Evolutionary conservation across 2,888 invertebrate genomes (phyloP).

Genomic region (Coelinius sp.): DNA sequence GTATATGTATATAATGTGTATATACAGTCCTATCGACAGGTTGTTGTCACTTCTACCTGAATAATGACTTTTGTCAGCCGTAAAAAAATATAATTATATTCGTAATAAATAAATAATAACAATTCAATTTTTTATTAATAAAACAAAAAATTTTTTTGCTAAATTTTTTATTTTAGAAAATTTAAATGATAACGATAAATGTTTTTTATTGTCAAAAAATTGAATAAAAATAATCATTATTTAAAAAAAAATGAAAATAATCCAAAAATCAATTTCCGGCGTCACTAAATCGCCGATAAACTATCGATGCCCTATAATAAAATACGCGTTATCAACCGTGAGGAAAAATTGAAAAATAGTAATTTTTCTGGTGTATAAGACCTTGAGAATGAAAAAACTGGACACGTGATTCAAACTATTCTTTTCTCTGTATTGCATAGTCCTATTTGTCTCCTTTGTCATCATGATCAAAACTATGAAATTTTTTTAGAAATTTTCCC

Average conservation of each 20-base stretch:
- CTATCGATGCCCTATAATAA: slow-evolving; percentile 1
- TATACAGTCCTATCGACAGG: neutral
- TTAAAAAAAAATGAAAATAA: neutral
- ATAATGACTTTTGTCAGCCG: too few relatives aligned
- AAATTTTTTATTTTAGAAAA: too few relatives aligned
- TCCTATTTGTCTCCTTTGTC: neutral
- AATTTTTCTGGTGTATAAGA: neutral
- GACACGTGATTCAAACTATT: neutral
- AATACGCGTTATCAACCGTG: neutral
- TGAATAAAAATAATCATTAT: too few relatives aligned
- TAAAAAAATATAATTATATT: too few relatives aligned
- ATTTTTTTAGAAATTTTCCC: too few relatives aligned
- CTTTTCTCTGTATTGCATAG: neutral
- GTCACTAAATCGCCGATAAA: neutral
- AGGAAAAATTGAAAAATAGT: neutral
- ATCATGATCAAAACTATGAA: too few relatives aligned
- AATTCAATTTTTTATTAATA: too few relatives aligned
- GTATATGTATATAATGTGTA: too few relatives aligned
- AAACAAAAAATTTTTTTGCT: too few relatives aligned
- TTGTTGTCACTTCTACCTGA: neutral
- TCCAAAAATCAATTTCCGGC: neutral
- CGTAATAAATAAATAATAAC: too few relatives aligned
- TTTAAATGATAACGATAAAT: too few relatives aligned
- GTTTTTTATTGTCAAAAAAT: too few relatives aligned
- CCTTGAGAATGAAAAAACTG: slow-evolving; percentile 1